A percentile compares a stretch with the other conserved stretches of the same genome.
Conservation (phyloP, 2,797 vertebrate species). For the Cottoperca gobio region DNA sequence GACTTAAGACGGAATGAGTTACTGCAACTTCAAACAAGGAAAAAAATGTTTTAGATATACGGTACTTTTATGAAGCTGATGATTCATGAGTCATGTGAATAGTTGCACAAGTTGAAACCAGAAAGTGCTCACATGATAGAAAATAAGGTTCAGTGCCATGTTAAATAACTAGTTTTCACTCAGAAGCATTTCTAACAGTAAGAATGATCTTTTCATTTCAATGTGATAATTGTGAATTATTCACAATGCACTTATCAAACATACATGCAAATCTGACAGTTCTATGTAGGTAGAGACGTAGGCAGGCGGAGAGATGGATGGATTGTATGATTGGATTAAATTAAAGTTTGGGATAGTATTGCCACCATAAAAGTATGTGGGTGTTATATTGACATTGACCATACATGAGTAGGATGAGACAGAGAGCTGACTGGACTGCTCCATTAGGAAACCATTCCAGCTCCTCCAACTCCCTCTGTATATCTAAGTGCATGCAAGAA, state of each 20-base stretch:
- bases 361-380: slow-evolving; percentile 35
- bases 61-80: not conserved
- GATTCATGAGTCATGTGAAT: slow-evolving; percentile 10
- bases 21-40: not conserved
- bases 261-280: not conserved
- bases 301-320: slow-evolving; percentile 1
- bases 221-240: slow-evolving; percentile 16
- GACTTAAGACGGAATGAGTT: not conserved
- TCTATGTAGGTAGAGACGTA: slow-evolving; percentile 4
- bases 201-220: slow-evolving; percentile 1
- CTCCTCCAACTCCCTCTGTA: slow-evolving; percentile 34
- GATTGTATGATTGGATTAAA: slow-evolving; percentile 23
- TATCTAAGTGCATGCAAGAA: slow-evolving; percentile 27
- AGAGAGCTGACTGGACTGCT: slow-evolving; percentile 29
- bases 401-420: slow-evolving; percentile 39
- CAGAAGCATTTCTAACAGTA: slow-evolving; percentile 3
- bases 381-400: slow-evolving; percentile 39
- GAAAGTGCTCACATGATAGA: not conserved
- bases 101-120: no score
- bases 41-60: slow-evolving; percentile 1
- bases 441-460: slow-evolving; percentile 39
- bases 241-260: slow-evolving; percentile 4
- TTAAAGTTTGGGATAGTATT: slow-evolving; percentile 40
- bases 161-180: slow-evolving; percentile 5
- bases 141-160: not conserved